Base-by-base conservation (phyloP, 2,113 vertebrate species). In the Columba livia region DNA sequence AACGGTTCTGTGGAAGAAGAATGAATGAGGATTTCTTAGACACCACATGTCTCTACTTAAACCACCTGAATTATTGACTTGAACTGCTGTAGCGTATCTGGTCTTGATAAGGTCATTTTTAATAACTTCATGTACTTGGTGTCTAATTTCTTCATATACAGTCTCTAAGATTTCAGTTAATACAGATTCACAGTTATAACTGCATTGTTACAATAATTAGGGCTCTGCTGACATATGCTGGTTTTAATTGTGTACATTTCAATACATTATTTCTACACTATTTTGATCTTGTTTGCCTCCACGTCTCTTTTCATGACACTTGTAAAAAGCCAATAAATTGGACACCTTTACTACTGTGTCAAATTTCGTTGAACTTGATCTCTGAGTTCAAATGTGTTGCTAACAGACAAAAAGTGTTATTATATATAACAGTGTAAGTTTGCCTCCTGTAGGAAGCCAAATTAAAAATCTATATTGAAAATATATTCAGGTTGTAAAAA, bases 81-180 rank as follows among this genome's bases (percentile, higher is more conserved):
- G 28, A 75, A 29, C 25, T 58, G 25, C 26, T 51, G 10, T 31
- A 11, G 25, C 31, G 5, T 5, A 1, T 54, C 2, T 5, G 31
- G 13, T 72, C 42, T 40, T 14, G 10, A 47, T 25, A 11, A 0
- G 0, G 10, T 61, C 3, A n/a, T 78, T 89, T 75, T 53, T 24
- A 70, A 57, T 24, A 28, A 12, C 47, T 20, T 47, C 7, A 32
- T 48, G 86, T 72, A 26, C 14, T 18, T 53, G 13, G 18, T 3
- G 7, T 58, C 50, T 64, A 19, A 54, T 67, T 32, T 74, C 9
- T 51, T 92, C 48, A 32, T 40, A 56, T 28, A 36, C 15, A 50
- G 11, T 53, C 32, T 42, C 38, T 75, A 56, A 48, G 53, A 38
- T 57, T 79, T 60, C 38, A 83, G 0, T 56, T 80, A 57, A 88